Evolutionary conservation across 1,140 invertebrate genomes (phyloP).

Genomic region (Melitaea cinxia): DNA sequence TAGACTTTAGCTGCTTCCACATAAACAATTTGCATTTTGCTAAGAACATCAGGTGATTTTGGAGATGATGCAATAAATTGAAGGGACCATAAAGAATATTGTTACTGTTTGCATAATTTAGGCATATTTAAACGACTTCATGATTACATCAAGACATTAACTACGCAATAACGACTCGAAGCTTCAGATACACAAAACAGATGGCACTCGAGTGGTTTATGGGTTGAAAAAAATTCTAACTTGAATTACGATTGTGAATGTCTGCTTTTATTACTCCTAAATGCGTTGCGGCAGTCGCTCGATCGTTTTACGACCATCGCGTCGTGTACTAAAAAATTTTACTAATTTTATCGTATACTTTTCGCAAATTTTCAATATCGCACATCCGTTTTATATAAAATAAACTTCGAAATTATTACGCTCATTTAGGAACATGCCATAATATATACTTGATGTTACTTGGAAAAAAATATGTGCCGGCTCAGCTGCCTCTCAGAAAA

Average conservation of each 20-base stretch:
- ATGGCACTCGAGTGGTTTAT: constrained; percentile 37
- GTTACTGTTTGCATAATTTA: constrained; percentile 25
- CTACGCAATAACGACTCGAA: constrained; percentile 31
- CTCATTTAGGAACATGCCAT: constrained; percentile 22
- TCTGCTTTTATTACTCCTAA: constrained; percentile 48
- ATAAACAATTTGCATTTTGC: not conserved
- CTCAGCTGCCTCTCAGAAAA: constrained; percentile 30
- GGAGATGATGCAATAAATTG: constrained; percentile 1
- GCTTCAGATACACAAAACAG: constrained; percentile 37
- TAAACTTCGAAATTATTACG: constrained; percentile 22
- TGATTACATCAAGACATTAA: constrained; percentile 40
- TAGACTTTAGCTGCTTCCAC: not conserved
- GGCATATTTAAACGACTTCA: constrained; percentile 34
- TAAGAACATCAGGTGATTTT: not conserved
- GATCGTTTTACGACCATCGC: constrained; percentile 43
- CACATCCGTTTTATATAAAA: constrained; percentile 29
- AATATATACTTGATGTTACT: constrained; percentile 31
- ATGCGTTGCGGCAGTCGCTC: constrained; percentile 40
- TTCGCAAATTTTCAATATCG: constrained; percentile 34
- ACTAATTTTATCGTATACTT: constrained; percentile 12
- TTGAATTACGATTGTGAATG: constrained; percentile 52
- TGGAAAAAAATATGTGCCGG: constrained; percentile 6
- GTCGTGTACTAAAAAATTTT: constrained; percentile 31
- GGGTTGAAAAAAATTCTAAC: constrained; percentile 45
- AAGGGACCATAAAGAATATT: constrained; percentile 17